These are phyloP conservation scores for Acanthosoma haemorrhoidale DNA, from an alignment of 2,888 invertebrate species.

Conservation along the genomic window DNA sequence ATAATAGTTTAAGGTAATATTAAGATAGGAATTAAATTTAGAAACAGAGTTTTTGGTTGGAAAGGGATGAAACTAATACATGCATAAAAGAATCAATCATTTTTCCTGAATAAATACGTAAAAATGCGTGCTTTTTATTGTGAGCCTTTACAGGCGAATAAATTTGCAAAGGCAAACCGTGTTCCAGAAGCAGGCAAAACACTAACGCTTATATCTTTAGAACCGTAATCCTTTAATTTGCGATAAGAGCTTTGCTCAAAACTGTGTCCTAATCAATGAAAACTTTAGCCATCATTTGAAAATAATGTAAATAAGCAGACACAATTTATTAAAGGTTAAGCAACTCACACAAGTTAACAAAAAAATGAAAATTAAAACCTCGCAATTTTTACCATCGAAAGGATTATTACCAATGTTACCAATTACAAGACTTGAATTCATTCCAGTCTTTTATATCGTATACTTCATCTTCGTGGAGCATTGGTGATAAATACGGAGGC, in stretches of 20 bases:
- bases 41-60: background rate
- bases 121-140: slow-evolving; percentile 65
- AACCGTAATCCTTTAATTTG: slow-evolving; percentile 58
- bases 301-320: too few relatives aligned
- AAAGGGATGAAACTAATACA: too few relatives aligned
- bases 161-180: slow-evolving; percentile 73
- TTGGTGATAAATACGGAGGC: slow-evolving; percentile 71
- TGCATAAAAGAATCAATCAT: too few relatives aligned
- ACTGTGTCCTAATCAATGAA: slow-evolving; percentile 54
- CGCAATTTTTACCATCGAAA: slow-evolving; percentile 74
- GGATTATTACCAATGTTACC: slow-evolving; percentile 92
- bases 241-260: slow-evolving; percentile 66
- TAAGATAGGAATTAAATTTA: slow-evolving; percentile 2
- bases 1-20: background rate
- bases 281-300: slow-evolving; percentile 72
- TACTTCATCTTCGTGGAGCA: slow-evolving; percentile 66
- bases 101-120: too few relatives aligned
- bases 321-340: too few relatives aligned
- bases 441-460: slow-evolving; percentile 59
- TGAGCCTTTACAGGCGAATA: slow-evolving; percentile 67
- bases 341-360: too few relatives aligned
- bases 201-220: slow-evolving; percentile 57
- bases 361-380: too few relatives aligned
- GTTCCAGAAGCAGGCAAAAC: slow-evolving; percentile 64
- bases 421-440: slow-evolving; percentile 60